Percentiles rank a stretch among this genome's conserved stretches.
Conservation (phyloP, 2,888 invertebrate species). For the Agrenia bidenticulata region DNA sequence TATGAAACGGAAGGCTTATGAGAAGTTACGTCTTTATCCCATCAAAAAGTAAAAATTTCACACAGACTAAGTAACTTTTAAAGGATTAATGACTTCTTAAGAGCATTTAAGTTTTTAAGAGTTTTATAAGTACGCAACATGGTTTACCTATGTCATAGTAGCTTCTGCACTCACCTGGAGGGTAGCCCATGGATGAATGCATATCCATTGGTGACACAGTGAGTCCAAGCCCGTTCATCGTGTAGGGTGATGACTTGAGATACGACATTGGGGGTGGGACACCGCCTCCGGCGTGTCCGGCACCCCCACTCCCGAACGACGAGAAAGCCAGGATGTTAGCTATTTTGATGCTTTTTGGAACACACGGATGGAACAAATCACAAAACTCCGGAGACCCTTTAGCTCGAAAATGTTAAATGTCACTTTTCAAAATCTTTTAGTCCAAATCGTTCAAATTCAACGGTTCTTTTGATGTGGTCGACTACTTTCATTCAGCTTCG, state of each 20-base stretch:
- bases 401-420: neutral
- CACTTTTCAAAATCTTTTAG: neutral
- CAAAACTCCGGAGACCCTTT: neutral
- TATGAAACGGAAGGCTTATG: conserved; percentile 6
- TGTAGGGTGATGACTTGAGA: conserved; percentile 64
- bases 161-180: conserved; percentile 59
- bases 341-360: conserved; percentile 41
- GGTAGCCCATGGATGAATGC: conserved; percentile 69
- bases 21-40: neutral
- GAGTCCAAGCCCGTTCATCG: conserved; percentile 62
- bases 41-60: neutral
- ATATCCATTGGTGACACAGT: conserved; percentile 60
- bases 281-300: conserved; percentile 59
- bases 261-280: conserved; percentile 59
- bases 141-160: conserved; percentile 14
- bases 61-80: neutral
- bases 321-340: conserved; percentile 60
- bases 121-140: neutral
- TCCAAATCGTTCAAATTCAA: neutral
- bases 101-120: neutral
- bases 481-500: neutral
- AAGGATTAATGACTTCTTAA: neutral
- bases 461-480: neutral
- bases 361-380: neutral
- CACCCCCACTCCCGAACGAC: conserved; percentile 63